Evolutionary conservation across 37 sponge, comb jelly and placozoan genomes (phyloP), one percentile per base, ranked within the genome.

Genomic region (Crambe crambe): DNA sequence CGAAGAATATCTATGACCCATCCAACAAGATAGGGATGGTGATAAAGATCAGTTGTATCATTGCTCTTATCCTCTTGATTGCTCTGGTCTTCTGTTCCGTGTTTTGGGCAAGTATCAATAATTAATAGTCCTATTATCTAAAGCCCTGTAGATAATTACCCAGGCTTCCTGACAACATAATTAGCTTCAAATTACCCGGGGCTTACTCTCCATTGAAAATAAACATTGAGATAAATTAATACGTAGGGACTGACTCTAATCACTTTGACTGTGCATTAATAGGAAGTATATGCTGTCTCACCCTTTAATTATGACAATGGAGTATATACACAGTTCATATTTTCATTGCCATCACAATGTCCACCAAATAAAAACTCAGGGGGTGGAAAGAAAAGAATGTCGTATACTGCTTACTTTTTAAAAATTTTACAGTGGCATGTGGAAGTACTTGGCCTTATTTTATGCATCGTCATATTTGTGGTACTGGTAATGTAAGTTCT

Each of bases 381-480:
- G n/a, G n/a, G n/a, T n/a, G n/a, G n/a, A n/a, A n/a, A n/a, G n/a
- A n/a, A n/a, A n/a, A n/a, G n/a, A n/a, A 22, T 22, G 10, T 5
- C 22, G 8, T 65, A 72, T 72, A 39, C 40, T 29, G 3, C 25
- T 38, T 74, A 20, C 51, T 68, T 25, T 41, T 60, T 25, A n/a
- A n/a, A n/a, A n/a, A n/a, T 38, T 74, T n/a, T 83, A 0, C 56
- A 89, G 90, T 89, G 90, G 90, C n/a, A 29, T 20, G 36, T 63
- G 18, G 41, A 54, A 10, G 58, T 20, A 2, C 26, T 89, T 20
- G 75, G 85, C 18, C 23, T 89, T 21, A 54, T 89, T 31, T 89
- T 89, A 73, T 84, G 90, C 69, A 74, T 84, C 27, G 32, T 80
- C 15, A 60, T 80, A 58, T 89, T 89, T 68, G 60, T 80, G 54